Conservation (phyloP, 2,888 invertebrate genomes). For the Tetranychus piercei region DNA sequence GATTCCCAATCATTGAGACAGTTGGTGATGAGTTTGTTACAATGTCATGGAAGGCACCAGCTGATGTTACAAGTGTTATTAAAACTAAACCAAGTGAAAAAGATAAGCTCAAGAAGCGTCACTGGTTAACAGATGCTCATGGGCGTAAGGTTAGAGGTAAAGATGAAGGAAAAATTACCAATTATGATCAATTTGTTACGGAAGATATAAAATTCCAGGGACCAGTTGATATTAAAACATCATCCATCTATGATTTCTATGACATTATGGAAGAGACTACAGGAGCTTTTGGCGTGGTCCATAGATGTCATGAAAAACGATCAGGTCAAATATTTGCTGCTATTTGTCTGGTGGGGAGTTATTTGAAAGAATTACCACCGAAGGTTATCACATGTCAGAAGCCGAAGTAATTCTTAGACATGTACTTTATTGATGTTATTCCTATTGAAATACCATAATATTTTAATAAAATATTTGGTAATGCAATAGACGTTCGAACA, state of each 20-base stretch:
- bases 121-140: conserved; percentile 33
- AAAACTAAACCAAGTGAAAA: conserved; percentile 45
- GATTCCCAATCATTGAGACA: conserved; percentile 71
- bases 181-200: conserved; percentile 73
- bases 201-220: conserved; percentile 7
- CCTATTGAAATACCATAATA: too few relatives aligned
- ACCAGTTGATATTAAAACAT: conserved; percentile 83
- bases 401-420: conserved; percentile 94
- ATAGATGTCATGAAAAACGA: conserved; percentile 83
- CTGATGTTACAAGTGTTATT: conserved; percentile 61
- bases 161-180: conserved; percentile 58
- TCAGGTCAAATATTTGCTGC: conserved; percentile 96
- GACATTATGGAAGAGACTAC: conserved; percentile 94
- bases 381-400: conserved; percentile 95
- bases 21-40: conserved; percentile 66
- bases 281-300: conserved; percentile 97
- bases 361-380: conserved; percentile 94
- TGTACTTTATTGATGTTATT: too few relatives aligned
- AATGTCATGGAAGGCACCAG: conserved; percentile 78
- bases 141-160: conserved; percentile 63
- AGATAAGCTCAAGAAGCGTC: conserved; percentile 20
- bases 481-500: too few relatives aligned
- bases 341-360: conserved; percentile 98
- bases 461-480: too few relatives aligned
- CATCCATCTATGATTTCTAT: conserved; percentile 90